Evolutionary conservation across 30 jellyfish, hydroid and myxozoan species (phyloP).

Genomic region (Hydractinia echinata): DNA sequence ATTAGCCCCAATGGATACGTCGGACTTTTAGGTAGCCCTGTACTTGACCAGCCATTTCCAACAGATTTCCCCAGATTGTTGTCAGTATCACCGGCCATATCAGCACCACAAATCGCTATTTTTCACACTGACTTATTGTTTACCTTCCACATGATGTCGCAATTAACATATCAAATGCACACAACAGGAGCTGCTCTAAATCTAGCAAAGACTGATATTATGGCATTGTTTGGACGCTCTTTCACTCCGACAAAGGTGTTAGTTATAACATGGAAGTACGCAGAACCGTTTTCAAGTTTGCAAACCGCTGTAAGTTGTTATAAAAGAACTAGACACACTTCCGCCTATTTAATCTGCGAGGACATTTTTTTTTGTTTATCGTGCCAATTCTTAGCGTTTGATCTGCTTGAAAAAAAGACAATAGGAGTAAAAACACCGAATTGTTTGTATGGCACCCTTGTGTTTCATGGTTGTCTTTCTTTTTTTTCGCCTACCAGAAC

Average conservation of each 20-base stretch:
- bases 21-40: not conserved
- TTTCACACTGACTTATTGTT: not conserved
- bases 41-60: conserved; percentile 1
- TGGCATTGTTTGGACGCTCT: not conserved
- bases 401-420: not conserved
- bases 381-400: not conserved
- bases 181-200: not conserved
- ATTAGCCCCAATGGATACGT: not conserved
- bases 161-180: not conserved
- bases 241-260: conserved; percentile 1
- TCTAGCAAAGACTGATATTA: not conserved
- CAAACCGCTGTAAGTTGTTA: no score
- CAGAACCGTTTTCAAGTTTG: not conserved
- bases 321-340: no score
- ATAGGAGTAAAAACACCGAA: not conserved
- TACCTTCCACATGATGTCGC: not conserved
- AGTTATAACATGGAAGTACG: not conserved
- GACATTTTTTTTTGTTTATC: no score
- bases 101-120: conserved; percentile 3
- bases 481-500: not conserved
- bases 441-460: not conserved
- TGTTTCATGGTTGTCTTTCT: not conserved
- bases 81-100: not conserved
- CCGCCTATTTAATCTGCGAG: no score
- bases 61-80: not conserved